Base-by-base conservation (phyloP, 2,888 invertebrate species). In the Pyrochroa serraticornis region DNA sequence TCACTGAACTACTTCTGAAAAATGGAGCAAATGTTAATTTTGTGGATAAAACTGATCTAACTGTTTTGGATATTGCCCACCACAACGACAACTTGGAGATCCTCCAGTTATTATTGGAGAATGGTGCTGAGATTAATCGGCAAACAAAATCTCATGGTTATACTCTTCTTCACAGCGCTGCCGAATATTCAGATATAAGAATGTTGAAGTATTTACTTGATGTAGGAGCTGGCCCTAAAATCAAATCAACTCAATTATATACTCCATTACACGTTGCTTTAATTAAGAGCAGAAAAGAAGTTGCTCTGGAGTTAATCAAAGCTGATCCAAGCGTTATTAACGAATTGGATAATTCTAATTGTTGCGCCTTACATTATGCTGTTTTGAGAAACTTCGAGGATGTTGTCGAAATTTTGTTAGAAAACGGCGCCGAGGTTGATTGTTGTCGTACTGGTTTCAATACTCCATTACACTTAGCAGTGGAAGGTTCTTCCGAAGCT, bases 181-280 rank as follows among this genome's bases (percentile, higher is more conserved):
- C 13, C 13, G 39, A 39, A 39, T 12, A 13, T 12, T 7, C 7
- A 9, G 5, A 39, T 14, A 14, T 3, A 6, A 14, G 14, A 39
- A 39, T 39, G 12, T 12, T 39, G 7, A 39, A 39, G 9, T 39
- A 13, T 9, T 12, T 39, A 14, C 9, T 39, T 7, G 5, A 12
- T 6, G 7, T 7, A 3, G 39, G 39, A 12, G 10, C 39, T 9
- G 39, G 14, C 9, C 39, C 39, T 12, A 39, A 12, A 3, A 39
- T 39, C 3, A 39, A 39, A 9, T 39, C 39, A 3, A n/a, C 12
- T 8, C 3, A 6, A 12, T 8, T 39, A 7, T 39, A 39, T 14
- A 39, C 39, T n/a, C 39, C 39, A 12, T 8, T 39, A 12, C 39
- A 39, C 9, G 39, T 39, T 12, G 39, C 39, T 39, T 12, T 39